Percentiles rank a stretch among this genome's conserved stretches.
Evolutionary conservation across 2,113 vertebrate genomes (phyloP).

Genomic region (Penelope pileata): DNA sequence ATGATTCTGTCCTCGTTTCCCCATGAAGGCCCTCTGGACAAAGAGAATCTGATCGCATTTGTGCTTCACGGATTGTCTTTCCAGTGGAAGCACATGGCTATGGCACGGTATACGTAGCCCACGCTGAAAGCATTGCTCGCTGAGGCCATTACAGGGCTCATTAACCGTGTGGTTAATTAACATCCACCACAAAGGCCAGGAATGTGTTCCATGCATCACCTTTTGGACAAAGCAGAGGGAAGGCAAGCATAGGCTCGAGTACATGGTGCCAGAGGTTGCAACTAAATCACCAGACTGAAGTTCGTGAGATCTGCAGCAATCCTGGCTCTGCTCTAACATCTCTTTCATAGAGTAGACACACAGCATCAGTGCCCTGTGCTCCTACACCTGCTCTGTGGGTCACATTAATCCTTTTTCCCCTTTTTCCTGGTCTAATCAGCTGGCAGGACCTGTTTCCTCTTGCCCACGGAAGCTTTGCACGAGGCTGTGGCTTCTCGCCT

Average conservation of each 20-base stretch:
- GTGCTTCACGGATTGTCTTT: not conserved
- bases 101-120: fast-evolving
- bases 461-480: not conserved
- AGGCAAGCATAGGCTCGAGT: fast-evolving
- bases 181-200: fast-evolving
- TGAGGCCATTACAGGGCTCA: fast-evolving
- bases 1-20: too few relatives aligned
- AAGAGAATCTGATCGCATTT: not conserved
- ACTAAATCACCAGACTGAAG: not conserved
- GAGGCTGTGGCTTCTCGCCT: not conserved
- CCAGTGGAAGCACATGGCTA: not conserved
- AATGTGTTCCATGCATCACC: not conserved
- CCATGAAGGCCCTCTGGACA: not conserved
- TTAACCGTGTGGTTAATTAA: not conserved
- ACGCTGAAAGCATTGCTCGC: not conserved
- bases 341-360: not conserved
- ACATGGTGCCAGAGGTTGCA: fast-evolving
- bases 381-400: not conserved
- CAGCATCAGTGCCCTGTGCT: not conserved
- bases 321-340: not conserved
- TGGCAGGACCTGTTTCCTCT: not conserved
- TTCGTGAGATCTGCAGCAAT: not conserved
- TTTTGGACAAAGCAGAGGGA: not conserved
- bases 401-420: not conserved
- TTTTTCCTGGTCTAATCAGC: not conserved